These are phyloP conservation scores for Hemibagrus guttatus DNA, from an alignment of 2,797 vertebrate species.

Conservation along the genomic window DNA sequence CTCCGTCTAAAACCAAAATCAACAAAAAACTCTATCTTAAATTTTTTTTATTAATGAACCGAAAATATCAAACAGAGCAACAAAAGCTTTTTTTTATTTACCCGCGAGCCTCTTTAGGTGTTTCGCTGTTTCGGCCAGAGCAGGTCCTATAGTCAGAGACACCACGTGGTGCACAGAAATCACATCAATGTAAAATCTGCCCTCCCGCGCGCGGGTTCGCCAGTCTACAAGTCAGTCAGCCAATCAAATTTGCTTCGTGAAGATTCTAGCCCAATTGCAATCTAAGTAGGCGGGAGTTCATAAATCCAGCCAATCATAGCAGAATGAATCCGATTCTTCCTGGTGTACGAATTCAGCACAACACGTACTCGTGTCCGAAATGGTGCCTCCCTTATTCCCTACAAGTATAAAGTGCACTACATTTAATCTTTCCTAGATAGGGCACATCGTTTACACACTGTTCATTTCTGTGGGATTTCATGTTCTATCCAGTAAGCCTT, in stretches of 20 bases:
- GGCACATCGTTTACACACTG: background rate
- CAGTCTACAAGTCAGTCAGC: background rate
- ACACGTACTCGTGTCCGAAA: slow-evolving; percentile 13
- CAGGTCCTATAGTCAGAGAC: background rate
- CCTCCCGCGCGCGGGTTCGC: background rate
- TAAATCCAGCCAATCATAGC: background rate
- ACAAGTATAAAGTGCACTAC: background rate
- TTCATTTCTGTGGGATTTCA: background rate
- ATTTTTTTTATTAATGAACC: background rate
- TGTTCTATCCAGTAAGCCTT: background rate
- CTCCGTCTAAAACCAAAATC: slow-evolving; percentile 3
- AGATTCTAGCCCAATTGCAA: background rate
- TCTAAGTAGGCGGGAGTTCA: background rate
- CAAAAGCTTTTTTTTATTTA: slow-evolving; percentile 4
- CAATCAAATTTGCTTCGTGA: slow-evolving; percentile 3
- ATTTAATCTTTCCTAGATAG: background rate
- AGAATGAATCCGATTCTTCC: background rate
- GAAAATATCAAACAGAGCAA: background rate
- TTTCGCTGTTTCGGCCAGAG: slow-evolving; percentile 19
- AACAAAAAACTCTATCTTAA: background rate
- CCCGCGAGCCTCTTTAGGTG: slow-evolving; percentile 24
- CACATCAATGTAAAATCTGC: background rate
- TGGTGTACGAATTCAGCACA: background rate
- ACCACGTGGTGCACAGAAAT: slow-evolving; percentile 12
- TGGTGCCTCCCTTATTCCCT: background rate